A percentile compares a stretch with the other conserved stretches of the same genome.
phyloP scores from a whole-genome alignment of 2,888 invertebrate species.

The Monopis laevigella region DNA sequence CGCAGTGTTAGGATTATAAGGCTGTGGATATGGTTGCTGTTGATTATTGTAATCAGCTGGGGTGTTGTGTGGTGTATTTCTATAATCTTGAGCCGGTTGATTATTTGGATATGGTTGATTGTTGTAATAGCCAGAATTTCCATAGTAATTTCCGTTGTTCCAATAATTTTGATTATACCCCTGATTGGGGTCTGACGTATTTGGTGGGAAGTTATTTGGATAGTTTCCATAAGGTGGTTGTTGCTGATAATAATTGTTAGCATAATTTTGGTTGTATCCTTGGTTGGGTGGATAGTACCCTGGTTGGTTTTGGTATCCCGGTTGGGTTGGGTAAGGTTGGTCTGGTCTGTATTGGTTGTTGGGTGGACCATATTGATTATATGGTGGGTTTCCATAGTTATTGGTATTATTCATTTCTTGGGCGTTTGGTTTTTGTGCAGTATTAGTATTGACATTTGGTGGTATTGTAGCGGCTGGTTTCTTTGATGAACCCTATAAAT shows the following conservation, averaged over 20 bases:
- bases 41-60: conserved; percentile 35
- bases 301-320: conserved; percentile 44
- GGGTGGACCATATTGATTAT: conserved; percentile 41
- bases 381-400: conserved; percentile 33
- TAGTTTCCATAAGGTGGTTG: conserved; percentile 44
- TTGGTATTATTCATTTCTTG: conserved; percentile 25
- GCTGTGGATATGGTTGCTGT: conserved; percentile 38
- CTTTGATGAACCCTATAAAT: conserved; percentile 42
- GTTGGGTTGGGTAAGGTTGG: conserved; percentile 47
- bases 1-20: conserved; percentile 30
- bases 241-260: conserved; percentile 47
- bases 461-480: conserved; percentile 62
- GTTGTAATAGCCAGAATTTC: conserved; percentile 47
- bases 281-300: conserved; percentile 59
- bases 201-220: conserved; percentile 50
- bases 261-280: conserved; percentile 50
- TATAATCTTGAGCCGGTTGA: conserved; percentile 39
- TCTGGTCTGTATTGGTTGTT: conserved; percentile 35
- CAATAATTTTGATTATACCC: conserved; percentile 54
- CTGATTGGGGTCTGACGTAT: conserved; percentile 30
- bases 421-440: conserved; percentile 23
- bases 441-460: conserved; percentile 45
- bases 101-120: conserved; percentile 48
- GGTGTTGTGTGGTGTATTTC: conserved; percentile 22
- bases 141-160: conserved; percentile 49